phyloP scores from a whole-genome alignment of 37 sponge, comb jelly and placozoan genomes.

The Oopsacas minuta region DNA sequence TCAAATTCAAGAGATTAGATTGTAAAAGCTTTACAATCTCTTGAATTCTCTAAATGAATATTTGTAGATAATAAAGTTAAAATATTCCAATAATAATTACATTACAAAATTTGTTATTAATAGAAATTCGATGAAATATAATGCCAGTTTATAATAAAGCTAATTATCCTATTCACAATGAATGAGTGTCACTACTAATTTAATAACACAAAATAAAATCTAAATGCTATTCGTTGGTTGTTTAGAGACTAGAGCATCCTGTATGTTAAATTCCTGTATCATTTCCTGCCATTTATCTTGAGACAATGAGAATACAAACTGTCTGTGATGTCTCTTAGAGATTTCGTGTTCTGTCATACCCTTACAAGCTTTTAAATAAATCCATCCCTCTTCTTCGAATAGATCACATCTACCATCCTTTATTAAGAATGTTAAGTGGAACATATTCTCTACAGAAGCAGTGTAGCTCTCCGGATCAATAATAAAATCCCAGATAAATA shows the following conservation, averaged over 20 bases:
- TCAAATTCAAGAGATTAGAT: no score
- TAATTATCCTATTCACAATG: no score
- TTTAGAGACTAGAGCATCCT: neutral
- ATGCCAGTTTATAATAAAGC: no score
- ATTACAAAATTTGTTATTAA: no score
- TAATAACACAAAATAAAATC: neutral
- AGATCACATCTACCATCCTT: neutral
- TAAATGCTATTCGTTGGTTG: neutral
- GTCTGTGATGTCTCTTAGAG: neutral
- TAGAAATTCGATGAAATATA: no score
- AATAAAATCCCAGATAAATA: neutral
- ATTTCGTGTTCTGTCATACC: neutral
- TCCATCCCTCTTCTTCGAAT: neutral
- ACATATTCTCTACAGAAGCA: neutral
- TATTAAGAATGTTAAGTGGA: neutral
- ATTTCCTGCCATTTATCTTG: neutral
- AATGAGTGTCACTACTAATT: no score
- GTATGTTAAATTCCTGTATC: neutral
- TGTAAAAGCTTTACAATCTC: no score
- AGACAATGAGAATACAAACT: neutral
- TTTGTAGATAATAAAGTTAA: no score
- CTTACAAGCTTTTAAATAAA: neutral
- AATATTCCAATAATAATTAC: no score
- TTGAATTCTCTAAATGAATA: no score
- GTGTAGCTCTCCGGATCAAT: constrained; percentile 2